Percentiles rank a stretch among this genome's conserved stretches.
These are phyloP conservation scores for Poecile montanus DNA, from an alignment of 2,797 vertebrate species.

Conservation along the genomic window DNA sequence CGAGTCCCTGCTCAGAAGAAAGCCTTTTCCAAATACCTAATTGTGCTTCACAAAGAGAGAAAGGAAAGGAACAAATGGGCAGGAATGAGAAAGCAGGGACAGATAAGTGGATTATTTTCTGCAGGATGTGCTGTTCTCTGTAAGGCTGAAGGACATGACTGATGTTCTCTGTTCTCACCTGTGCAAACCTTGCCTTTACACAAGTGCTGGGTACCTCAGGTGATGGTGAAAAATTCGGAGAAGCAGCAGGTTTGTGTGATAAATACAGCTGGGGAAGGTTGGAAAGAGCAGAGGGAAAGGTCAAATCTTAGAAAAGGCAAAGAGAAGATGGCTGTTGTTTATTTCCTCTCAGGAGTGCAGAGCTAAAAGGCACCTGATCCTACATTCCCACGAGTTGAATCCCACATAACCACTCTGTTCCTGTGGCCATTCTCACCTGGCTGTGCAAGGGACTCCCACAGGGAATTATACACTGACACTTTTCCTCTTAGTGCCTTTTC, in stretches of 20 bases:
- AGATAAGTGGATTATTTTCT: background rate
- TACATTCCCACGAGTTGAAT: accelerated
- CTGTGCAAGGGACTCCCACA: background rate
- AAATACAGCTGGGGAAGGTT: background rate
- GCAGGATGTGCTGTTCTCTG: background rate
- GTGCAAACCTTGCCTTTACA: background rate
- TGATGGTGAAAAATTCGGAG: background rate
- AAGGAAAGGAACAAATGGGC: background rate
- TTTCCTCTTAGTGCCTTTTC: background rate
- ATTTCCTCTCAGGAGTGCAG: background rate
- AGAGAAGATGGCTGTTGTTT: background rate
- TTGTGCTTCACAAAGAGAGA: background rate
- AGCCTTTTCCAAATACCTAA: background rate
- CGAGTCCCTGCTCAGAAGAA: background rate
- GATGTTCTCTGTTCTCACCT: background rate
- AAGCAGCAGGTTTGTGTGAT: background rate
- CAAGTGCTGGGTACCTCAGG: background rate
- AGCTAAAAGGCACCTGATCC: background rate
- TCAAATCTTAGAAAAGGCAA: background rate
- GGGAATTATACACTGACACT: background rate
- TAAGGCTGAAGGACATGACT: background rate
- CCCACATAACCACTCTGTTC: background rate
- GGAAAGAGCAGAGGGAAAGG: background rate
- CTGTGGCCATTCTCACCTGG: background rate
- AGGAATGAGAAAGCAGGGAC: background rate